Base-by-base conservation (phyloP, 2,113 vertebrate genomes). In the Stigmatopora nigra region DNA sequence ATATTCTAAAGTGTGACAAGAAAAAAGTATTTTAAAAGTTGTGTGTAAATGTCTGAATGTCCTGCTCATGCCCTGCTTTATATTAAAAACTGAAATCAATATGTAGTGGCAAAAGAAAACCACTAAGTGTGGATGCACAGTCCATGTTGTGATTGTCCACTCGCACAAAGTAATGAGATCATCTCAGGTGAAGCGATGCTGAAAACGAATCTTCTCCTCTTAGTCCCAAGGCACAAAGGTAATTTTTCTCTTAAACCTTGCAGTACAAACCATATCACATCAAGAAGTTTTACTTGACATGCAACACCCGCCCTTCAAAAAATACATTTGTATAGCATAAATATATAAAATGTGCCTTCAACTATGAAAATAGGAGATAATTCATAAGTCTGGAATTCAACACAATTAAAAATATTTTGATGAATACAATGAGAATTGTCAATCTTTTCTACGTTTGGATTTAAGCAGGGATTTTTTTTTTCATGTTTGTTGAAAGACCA, bases 141-240 rank as follows among this genome's bases (percentile, higher is more conserved):
- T 73, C 73, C 67, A 67, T 55, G 49, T 55, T 16, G 44, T 46
- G 68, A 77, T 79, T 75, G 77, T 83, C 78, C 79, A 78, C 78
- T 82, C 52, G n/a, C 79, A 81, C 74, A 65, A 82, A 86, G 77
- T 88, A 88, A 89, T 88, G 85, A 90, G 83, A 85, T 88, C 83
- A 82, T 87, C 72, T 69, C 64, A 79, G 78, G 84, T 84, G 85
- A 83, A 86, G 83, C 80, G 82, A 87, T 77, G 87, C 85, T 74
- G 81, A 86, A 88, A 89, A 88, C 83, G 81, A 90, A 87, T 82
- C 79, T 81, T 84, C 72, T 80, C 83, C 80, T 75, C 69, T 63
- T 70, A 65, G 63, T 81, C 70, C 82, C 74, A 72, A 35, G 63
- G 70, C 70, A 59, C 51, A 38, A 41, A 55, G 65, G 79, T 58